Evolutionary conservation across 2,113 vertebrate genomes (phyloP).

Genomic region (Meriones unguiculatus): DNA sequence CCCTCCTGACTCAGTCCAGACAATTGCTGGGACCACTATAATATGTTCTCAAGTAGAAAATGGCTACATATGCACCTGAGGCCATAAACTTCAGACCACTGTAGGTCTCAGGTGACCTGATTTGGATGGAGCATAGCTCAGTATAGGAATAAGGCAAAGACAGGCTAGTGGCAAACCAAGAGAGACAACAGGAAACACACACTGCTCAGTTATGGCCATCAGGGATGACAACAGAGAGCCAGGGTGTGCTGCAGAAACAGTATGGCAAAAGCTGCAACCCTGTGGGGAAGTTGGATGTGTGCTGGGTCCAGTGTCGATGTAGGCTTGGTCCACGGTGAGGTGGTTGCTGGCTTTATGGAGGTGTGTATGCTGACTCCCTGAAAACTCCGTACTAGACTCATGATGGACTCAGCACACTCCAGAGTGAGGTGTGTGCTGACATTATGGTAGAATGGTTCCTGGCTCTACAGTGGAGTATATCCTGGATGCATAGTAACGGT

Average conservation of each 20-base stretch:
- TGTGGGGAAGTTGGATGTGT: neutral
- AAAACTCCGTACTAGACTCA: neutral
- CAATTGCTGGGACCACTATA: neutral
- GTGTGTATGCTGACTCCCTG: too few relatives aligned
- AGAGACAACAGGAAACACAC: too few relatives aligned
- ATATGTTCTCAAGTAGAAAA: neutral
- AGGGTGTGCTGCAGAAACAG: fast-evolving
- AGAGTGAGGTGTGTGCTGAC: neutral
- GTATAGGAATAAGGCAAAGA: fast-evolving
- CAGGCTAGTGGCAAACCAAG: fast-evolving
- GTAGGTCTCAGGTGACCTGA: neutral
- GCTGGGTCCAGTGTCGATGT: neutral
- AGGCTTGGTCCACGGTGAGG: neutral
- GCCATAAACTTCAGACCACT: fast-evolving
- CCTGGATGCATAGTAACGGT: neutral
- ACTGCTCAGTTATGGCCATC: fast-evolving
- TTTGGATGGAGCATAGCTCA: too few relatives aligned
- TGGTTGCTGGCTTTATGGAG: neutral
- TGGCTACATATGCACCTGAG: fast-evolving
- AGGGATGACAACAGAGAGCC: fast-evolving
- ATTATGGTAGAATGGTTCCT: too few relatives aligned
- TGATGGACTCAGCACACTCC: too few relatives aligned
- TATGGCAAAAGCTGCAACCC: too few relatives aligned
- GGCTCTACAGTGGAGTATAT: fast-evolving
- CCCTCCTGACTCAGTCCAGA: too few relatives aligned